Conservation (phyloP, 2,888 invertebrate species). For the Xylophagus ater region DNA sequence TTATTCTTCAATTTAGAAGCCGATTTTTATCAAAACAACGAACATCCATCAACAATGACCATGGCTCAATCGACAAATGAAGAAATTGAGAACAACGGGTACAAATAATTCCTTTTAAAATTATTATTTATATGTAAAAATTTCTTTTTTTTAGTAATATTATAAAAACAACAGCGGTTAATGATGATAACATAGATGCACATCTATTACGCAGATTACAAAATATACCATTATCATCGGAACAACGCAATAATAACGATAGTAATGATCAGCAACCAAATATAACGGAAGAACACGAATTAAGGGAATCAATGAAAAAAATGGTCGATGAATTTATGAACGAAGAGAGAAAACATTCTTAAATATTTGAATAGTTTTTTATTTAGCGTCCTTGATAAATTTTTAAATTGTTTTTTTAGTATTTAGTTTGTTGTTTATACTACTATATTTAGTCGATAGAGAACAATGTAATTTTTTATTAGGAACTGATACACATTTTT, state of each 20-base stretch:
- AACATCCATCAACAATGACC: constrained; percentile 44
- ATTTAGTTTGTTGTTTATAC: too few species aligned
- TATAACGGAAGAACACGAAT: constrained; percentile 19
- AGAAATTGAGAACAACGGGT: constrained; percentile 43
- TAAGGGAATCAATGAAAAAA: constrained; percentile 43
- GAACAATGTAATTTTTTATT: too few species aligned
- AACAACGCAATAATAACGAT: not conserved
- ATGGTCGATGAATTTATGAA: constrained; percentile 45
- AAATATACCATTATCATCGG: not conserved
- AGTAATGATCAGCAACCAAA: not conserved
- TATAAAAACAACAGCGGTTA: constrained; percentile 1
- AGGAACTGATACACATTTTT: too few species aligned
- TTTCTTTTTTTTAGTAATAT: constrained; percentile 3
- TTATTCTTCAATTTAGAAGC: constrained; percentile 41
- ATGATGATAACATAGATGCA: not conserved
- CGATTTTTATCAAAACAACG: constrained; percentile 49
- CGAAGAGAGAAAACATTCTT: constrained; percentile 42
- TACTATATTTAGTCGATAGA: too few species aligned
- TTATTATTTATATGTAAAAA: not conserved
- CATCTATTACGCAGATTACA: not conserved
- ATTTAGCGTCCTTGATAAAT: too few species aligned
- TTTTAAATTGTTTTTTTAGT: too few species aligned
- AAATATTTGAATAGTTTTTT: too few species aligned
- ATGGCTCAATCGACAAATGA: constrained; percentile 42
- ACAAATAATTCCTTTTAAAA: constrained; percentile 7